These are phyloP conservation scores for Micrasema minimum DNA, from an alignment of 1,140 invertebrate genomes.

Conservation along the genomic window DNA sequence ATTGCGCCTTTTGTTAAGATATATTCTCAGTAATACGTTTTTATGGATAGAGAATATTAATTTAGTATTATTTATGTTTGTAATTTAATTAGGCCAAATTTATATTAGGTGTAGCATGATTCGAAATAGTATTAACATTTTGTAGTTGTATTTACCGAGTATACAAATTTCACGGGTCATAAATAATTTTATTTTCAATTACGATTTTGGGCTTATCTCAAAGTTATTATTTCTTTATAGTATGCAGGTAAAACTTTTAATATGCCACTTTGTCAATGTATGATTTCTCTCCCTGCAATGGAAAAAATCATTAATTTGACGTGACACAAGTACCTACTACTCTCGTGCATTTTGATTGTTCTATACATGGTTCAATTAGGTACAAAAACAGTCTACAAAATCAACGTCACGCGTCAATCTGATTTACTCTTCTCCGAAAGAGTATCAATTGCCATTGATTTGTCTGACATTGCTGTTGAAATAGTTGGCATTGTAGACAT, in stretches of 20 bases:
- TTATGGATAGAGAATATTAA: slow-evolving; percentile 5
- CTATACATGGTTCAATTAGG: too few species aligned
- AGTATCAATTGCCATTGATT: too few species aligned
- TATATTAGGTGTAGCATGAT: slow-evolving; percentile 3
- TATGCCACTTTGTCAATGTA: too few species aligned
- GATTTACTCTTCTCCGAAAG: slow-evolving; percentile 1
- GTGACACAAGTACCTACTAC: too few species aligned
- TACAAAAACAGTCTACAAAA: too few species aligned
- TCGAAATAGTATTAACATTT: slow-evolving; percentile 28
- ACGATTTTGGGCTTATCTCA: slow-evolving; percentile 7
- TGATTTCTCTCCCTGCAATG: too few species aligned
- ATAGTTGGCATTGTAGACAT: slow-evolving; percentile 27
- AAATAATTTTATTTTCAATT: slow-evolving; percentile 23
- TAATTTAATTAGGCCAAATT: slow-evolving; percentile 28
- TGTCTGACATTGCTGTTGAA: slow-evolving; percentile 30
- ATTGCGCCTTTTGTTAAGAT: slow-evolving; percentile 30
- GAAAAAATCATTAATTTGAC: too few species aligned
- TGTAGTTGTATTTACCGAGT: slow-evolving; percentile 9
- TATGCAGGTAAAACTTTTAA: too few species aligned
- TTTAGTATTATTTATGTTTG: slow-evolving; percentile 10
- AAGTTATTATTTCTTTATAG: not conserved
- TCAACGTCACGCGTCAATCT: too few species aligned
- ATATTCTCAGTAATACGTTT: not conserved
- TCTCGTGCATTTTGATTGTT: too few species aligned
- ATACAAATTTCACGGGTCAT: slow-evolving; percentile 31